Conservation (phyloP, 2,797 vertebrate genomes). For the Scomberomorus guttatus region DNA sequence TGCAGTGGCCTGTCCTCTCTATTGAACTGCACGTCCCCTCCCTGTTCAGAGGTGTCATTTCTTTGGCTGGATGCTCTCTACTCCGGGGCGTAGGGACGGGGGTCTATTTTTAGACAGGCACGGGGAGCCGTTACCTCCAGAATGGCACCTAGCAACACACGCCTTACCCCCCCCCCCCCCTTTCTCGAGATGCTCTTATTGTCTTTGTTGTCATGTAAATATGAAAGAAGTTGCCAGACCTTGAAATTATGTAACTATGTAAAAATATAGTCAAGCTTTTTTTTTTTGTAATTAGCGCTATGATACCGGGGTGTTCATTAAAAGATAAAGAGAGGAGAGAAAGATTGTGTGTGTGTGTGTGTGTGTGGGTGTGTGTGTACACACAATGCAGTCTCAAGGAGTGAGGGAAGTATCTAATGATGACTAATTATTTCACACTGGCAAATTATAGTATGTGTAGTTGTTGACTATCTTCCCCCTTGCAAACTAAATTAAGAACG, state of each 20-base stretch:
- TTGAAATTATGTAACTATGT: slow-evolving; percentile 53
- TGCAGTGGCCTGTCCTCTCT: slow-evolving; percentile 36
- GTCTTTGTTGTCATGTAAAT: slow-evolving; percentile 34
- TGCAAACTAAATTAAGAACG: slow-evolving; percentile 65
- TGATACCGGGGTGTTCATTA: slow-evolving; percentile 62
- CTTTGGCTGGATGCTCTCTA: slow-evolving; percentile 49
- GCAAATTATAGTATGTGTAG: slow-evolving; percentile 67
- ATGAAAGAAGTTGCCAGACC: slow-evolving; percentile 47
- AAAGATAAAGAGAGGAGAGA: slow-evolving; percentile 53
- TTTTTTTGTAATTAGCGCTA: slow-evolving; percentile 60
- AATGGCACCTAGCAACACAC: slow-evolving; percentile 36
- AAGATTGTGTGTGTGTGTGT: slow-evolving; percentile 20
- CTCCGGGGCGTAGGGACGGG: slow-evolving; percentile 24
- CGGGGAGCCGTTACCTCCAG: slow-evolving; percentile 44
- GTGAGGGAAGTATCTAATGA: slow-evolving; percentile 63
- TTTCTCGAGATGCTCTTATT: background rate
- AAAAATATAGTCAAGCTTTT: slow-evolving; percentile 56
- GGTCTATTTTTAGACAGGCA: slow-evolving; percentile 70
- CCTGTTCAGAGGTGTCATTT: slow-evolving; percentile 49
- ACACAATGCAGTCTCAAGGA: slow-evolving; percentile 43
- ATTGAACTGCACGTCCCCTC: slow-evolving; percentile 50
- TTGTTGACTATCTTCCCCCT: slow-evolving; percentile 39
- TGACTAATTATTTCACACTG: slow-evolving; percentile 75
- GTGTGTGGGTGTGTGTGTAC: slow-evolving; percentile 13
- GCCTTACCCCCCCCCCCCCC: background rate